Percentiles rank a stretch among this genome's conserved stretches.
Evolutionary conservation across 1,140 invertebrate species (phyloP).

Genomic region (Neuroterus valhalla): DNA sequence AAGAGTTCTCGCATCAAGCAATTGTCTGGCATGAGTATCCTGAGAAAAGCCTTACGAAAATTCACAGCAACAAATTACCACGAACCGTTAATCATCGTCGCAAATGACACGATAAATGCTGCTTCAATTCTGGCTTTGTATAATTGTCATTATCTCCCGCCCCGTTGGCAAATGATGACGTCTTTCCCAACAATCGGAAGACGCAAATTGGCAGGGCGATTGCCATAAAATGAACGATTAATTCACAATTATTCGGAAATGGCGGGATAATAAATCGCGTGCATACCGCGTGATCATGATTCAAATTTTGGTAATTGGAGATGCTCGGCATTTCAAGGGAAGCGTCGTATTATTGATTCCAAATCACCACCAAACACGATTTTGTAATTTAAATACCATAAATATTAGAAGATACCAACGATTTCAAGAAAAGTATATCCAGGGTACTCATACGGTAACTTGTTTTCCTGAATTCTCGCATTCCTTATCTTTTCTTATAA

Average conservation of each 20-base stretch:
- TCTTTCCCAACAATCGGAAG: background rate
- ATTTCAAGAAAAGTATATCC: background rate
- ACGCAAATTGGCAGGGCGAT: background rate
- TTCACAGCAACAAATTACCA: background rate
- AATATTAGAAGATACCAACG: background rate
- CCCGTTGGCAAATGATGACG: background rate
- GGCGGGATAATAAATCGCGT: background rate
- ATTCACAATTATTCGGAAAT: constrained; percentile 1
- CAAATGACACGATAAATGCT: constrained; percentile 5
- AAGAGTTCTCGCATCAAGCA: background rate
- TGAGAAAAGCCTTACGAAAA: background rate
- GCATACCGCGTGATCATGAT: constrained; percentile 6
- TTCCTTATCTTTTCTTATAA: constrained; percentile 2
- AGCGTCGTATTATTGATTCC: background rate
- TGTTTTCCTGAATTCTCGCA: background rate
- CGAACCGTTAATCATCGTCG: background rate
- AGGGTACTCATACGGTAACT: background rate
- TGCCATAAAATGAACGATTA: background rate
- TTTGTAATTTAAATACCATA: background rate
- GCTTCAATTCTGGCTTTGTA: background rate
- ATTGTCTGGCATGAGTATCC: background rate
- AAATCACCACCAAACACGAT: background rate
- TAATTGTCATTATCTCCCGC: background rate
- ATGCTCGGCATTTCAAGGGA: constrained; percentile 44
- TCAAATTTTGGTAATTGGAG: constrained; percentile 59